phyloP scores from a whole-genome alignment of 2,888 invertebrate genomes.

The Caenorhabditis wallacei region DNA sequence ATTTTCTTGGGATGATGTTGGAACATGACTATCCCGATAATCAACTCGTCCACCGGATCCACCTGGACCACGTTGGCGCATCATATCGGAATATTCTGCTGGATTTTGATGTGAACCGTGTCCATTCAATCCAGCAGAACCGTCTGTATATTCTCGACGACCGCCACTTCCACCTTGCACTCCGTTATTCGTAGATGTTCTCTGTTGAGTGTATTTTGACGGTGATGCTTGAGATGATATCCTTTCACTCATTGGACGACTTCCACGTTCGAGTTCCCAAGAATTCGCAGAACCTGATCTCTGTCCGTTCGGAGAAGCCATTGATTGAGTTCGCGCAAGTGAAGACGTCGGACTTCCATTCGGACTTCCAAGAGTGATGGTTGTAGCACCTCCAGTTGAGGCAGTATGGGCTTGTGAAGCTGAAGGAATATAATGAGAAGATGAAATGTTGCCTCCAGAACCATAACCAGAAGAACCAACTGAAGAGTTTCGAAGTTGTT shows the following conservation, averaged over 20 bases:
- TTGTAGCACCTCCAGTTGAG: slow-evolving; percentile 63
- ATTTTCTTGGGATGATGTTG: slow-evolving; percentile 58
- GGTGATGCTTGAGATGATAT: slow-evolving; percentile 48
- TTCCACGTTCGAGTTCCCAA: slow-evolving; percentile 48
- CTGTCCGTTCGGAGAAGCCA: slow-evolving; percentile 56
- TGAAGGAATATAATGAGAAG: slow-evolving; percentile 52
- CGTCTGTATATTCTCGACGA: slow-evolving; percentile 48
- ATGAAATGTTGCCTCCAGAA: slow-evolving; percentile 41
- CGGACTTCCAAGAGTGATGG: slow-evolving; percentile 71
- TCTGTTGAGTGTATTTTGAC: slow-evolving; percentile 33
- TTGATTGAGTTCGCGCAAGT: slow-evolving; percentile 58
- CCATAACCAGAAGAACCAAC: slow-evolving; percentile 60
- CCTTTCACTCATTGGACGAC: slow-evolving; percentile 50
- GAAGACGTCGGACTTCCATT: slow-evolving; percentile 64
- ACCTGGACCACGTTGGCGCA: slow-evolving; percentile 18
- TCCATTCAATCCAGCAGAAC: slow-evolving; percentile 36
- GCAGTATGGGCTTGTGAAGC: slow-evolving; percentile 46
- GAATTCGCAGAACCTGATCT: slow-evolving; percentile 35
- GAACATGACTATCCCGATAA: slow-evolving; percentile 33
- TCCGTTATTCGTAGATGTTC: slow-evolving; percentile 25
- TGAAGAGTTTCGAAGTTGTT: slow-evolving; percentile 63
- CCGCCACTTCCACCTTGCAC: slow-evolving; percentile 59
- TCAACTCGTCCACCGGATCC: slow-evolving; percentile 47
- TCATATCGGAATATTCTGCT: slow-evolving; percentile 30
- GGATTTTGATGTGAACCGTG: slow-evolving; percentile 28